These are phyloP conservation scores for Erebia ligea DNA, from an alignment of 2,888 invertebrate species.

Conservation along the genomic window DNA sequence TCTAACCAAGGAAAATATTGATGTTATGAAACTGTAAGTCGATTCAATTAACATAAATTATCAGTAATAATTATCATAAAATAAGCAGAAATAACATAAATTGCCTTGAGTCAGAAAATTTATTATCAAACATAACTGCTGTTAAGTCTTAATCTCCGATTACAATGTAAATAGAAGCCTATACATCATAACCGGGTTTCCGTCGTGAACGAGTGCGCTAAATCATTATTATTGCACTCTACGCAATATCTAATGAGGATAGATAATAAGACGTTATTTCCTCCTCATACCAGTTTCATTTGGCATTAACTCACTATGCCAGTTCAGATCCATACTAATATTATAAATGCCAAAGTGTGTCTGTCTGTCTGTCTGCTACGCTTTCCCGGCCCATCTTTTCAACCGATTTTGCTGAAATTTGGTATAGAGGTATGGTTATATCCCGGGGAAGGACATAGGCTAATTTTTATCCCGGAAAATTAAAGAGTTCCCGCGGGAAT, in stretches of 20 bases:
- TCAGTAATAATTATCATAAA: background rate
- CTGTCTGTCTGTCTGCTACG: too few relatives aligned
- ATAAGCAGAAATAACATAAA: background rate
- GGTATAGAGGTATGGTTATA: too few relatives aligned
- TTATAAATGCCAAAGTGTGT: too few relatives aligned
- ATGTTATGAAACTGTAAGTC: background rate
- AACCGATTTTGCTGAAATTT: too few relatives aligned
- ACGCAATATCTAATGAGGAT: slow-evolving; percentile 20
- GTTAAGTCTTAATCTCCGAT: background rate
- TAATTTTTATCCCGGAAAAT: too few relatives aligned
- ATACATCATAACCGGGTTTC: slow-evolving; percentile 32
- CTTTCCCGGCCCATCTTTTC: too few relatives aligned
- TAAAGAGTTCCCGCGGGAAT: too few relatives aligned
- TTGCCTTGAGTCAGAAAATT: background rate
- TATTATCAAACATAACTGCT: slow-evolving; percentile 2
- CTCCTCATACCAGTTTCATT: slow-evolving; percentile 38
- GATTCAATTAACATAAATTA: too few relatives aligned
- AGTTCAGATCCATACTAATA: too few relatives aligned
- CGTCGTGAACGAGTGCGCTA: slow-evolving; percentile 33
- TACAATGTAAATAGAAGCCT: slow-evolving; percentile 6
- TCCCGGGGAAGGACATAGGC: too few relatives aligned
- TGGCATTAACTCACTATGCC: too few relatives aligned
- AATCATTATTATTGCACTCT: slow-evolving; percentile 35
- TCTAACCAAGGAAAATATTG: too few relatives aligned
- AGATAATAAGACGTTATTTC: slow-evolving; percentile 35